Conservation (phyloP, 2,113 vertebrate species). For the Mus spicilegus region DNA sequence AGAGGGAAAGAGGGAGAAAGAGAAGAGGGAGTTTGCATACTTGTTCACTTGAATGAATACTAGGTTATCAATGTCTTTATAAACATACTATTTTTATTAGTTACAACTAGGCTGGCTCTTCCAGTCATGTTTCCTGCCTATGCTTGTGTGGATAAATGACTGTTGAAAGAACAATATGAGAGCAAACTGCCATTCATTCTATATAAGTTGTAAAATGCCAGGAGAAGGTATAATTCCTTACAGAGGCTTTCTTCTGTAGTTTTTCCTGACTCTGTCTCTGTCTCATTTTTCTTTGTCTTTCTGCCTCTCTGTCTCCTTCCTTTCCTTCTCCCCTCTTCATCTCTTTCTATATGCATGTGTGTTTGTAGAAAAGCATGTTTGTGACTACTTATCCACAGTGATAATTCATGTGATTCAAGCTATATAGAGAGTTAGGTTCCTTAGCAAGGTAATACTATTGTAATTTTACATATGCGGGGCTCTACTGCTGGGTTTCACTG, state of each 20-base stretch:
- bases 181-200: background rate
- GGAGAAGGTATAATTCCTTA: background rate
- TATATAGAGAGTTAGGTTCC: constrained; percentile 79
- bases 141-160: background rate
- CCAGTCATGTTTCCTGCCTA: background rate
- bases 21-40: background rate
- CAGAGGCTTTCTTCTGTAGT: background rate
- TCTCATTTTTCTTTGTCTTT: background rate
- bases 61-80: constrained; percentile 31
- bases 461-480: constrained; percentile 52
- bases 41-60: background rate
- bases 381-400: background rate
- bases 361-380: background rate
- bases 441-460: constrained; percentile 64
- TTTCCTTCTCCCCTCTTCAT: background rate
- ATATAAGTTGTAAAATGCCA: background rate
- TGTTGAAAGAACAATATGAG: background rate
- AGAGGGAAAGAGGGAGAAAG: background rate
- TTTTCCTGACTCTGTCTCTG: background rate
- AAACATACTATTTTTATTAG: background rate
- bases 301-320: background rate
- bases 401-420: constrained; percentile 77
- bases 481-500: constrained; percentile 79
- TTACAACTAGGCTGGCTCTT: background rate
- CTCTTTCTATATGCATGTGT: background rate